A percentile compares a stretch with the other conserved stretches of the same genome.
Evolutionary conservation across 2,113 vertebrate species (phyloP).

Genomic region (Cinclus cinclus): DNA sequence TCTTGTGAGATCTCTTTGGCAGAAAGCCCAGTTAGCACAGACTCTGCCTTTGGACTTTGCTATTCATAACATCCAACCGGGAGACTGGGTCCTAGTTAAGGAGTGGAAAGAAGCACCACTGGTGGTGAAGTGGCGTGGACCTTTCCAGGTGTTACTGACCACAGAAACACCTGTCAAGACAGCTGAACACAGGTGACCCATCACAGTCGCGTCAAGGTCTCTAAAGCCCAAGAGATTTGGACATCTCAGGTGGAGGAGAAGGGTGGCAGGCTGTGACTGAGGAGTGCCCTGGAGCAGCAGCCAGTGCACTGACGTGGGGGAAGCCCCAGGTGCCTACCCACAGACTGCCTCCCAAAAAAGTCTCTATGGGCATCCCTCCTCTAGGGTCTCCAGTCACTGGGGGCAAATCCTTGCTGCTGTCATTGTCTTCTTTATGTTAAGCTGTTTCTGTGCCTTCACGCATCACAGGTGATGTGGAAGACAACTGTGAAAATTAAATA

Average conservation of each 20-base stretch:
- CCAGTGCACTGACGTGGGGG: neutral
- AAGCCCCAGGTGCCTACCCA: neutral
- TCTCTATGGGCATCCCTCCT: neutral
- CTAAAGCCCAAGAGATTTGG: neutral
- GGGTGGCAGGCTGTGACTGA: neutral
- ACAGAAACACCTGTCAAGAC: neutral
- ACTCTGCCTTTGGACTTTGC: neutral
- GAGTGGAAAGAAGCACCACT: neutral
- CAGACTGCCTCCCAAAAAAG: neutral
- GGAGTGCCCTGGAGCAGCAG: neutral
- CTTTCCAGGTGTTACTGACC: no score
- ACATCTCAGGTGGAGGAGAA: neutral
- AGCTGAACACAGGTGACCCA: neutral
- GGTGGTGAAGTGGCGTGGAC: neutral
- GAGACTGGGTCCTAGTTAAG: neutral
- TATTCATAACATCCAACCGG: neutral
- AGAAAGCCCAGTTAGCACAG: neutral
- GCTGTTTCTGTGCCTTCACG: neutral
- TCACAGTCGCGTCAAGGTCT: neutral
- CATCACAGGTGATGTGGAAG: fast-evolving
- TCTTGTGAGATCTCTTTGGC: neutral
- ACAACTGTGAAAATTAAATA: neutral
- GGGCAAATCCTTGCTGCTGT: neutral
- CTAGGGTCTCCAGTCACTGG: neutral
- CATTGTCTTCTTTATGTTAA: neutral